Percentiles rank a stretch among this genome's conserved stretches.
These are phyloP conservation scores for Pediacus dermestoides DNA, from an alignment of 2,888 invertebrate species.

Conservation along the genomic window DNA sequence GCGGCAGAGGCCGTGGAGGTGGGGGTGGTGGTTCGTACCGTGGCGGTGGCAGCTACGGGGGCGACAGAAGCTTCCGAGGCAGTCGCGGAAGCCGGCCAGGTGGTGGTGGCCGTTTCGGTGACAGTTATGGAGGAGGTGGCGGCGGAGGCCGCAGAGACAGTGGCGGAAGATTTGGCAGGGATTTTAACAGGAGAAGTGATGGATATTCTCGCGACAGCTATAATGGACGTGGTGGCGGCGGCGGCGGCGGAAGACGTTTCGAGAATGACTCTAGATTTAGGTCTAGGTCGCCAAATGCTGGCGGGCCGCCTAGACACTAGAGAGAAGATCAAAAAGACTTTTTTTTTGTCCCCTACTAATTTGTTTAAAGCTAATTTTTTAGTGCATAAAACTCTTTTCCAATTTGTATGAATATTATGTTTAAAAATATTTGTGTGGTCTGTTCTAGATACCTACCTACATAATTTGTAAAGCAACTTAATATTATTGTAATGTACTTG, in stretches of 20 bases:
- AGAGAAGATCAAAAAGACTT: too few relatives aligned
- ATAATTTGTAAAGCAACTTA: background rate
- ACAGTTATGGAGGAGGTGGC: slow-evolving; percentile 27
- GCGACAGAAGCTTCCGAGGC: slow-evolving; percentile 43
- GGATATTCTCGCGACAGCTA: slow-evolving; percentile 29
- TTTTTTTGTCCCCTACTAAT: too few relatives aligned
- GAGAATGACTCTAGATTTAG: slow-evolving; percentile 33
- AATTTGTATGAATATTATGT: background rate
- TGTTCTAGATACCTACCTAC: background rate
- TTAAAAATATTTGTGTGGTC: background rate
- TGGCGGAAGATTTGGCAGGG: slow-evolving; percentile 30
- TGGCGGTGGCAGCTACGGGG: slow-evolving; percentile 44
- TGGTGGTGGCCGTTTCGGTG: slow-evolving; percentile 31
- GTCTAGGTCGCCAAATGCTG: slow-evolving; percentile 36
- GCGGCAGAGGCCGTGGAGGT: slow-evolving; percentile 57
- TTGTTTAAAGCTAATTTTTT: background rate
- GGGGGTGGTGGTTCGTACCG: slow-evolving; percentile 45
- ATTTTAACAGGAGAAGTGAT: slow-evolving; percentile 34
- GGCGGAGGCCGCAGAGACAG: slow-evolving; percentile 25
- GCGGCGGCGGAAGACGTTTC: slow-evolving; percentile 33
- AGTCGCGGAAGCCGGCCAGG: slow-evolving; percentile 36
- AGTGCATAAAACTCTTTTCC: background rate
- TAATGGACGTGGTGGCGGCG: slow-evolving; percentile 33
- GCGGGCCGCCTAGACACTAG: slow-evolving; percentile 31
- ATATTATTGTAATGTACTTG: slow-evolving; percentile 4